Conservation (phyloP, 2,797 vertebrate species). For the Garrulus glandarius region DNA sequence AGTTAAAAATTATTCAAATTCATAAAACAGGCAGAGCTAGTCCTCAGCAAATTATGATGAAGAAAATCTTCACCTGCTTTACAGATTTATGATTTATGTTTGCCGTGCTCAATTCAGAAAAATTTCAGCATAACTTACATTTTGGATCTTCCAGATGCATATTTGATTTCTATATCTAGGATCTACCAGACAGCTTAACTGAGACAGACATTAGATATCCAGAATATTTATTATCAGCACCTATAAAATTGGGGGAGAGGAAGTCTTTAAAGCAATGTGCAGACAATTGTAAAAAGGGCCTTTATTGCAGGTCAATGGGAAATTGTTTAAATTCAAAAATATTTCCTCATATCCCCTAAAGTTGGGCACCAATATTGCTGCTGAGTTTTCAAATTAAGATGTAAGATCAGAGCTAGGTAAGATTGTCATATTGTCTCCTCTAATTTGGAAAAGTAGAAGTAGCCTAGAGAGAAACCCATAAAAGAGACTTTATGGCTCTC, state of each 20-base stretch:
- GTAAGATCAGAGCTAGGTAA: constrained; percentile 82
- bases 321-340: constrained; percentile 48
- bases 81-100: not conserved
- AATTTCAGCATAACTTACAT: not conserved
- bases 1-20: not conserved
- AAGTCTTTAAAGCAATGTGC: not conserved
- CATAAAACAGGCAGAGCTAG: not conserved
- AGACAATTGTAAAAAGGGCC: not conserved
- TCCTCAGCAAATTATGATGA: not conserved
- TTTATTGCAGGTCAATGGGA: constrained; percentile 1
- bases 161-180: not conserved
- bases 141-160: not conserved
- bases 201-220: not conserved
- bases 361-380: constrained; percentile 43
- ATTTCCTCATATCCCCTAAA: constrained; percentile 51
- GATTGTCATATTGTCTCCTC: constrained; percentile 87
- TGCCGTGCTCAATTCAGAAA: not conserved
- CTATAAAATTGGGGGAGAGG: not conserved
- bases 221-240: constrained; percentile 26
- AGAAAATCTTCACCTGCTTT: not conserved
- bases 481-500: constrained; percentile 87
- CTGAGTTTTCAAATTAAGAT: constrained; percentile 82
- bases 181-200: not conserved
- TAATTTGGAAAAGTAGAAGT: constrained; percentile 81
- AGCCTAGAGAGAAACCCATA: constrained; percentile 81